Evolutionary conservation across 2,797 vertebrate genomes (phyloP).

Genomic region (Cyclura pinguis): DNA sequence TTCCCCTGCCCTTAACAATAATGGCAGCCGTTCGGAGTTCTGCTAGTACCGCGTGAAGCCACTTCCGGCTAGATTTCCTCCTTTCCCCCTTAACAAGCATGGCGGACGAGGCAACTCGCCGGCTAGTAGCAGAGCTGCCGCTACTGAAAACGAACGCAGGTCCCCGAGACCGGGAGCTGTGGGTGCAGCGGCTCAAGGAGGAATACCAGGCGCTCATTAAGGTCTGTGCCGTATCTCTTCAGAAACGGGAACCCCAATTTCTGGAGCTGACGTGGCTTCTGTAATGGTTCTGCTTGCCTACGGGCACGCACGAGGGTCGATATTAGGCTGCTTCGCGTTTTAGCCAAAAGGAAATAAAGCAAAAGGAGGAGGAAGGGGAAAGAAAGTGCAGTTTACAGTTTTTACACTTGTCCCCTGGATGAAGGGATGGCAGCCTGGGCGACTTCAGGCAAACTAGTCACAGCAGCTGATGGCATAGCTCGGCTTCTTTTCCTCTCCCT

Average conservation of each 20-base stretch:
- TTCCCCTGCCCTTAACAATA: neutral
- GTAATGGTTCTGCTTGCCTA: neutral
- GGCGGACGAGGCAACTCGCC: constrained; percentile 90
- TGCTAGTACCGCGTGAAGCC: neutral
- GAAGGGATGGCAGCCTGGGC: too few species aligned
- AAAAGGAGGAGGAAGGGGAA: neutral
- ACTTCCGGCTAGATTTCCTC: constrained; percentile 53
- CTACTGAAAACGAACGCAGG: constrained; percentile 89
- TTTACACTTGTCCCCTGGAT: too few species aligned
- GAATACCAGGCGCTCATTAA: constrained; percentile 91
- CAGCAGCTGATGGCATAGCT: too few species aligned
- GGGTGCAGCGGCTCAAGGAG: constrained; percentile 92
- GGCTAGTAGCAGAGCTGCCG: constrained; percentile 88
- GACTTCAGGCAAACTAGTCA: too few species aligned
- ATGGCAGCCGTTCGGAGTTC: neutral
- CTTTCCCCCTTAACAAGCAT: constrained; percentile 73
- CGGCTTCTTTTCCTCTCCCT: too few species aligned
- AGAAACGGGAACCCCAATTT: neutral
- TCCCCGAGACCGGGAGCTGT: constrained; percentile 88
- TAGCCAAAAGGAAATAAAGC: too few species aligned
- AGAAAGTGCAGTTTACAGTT: too few species aligned
- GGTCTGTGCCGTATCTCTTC: constrained; percentile 67
- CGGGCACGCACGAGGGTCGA: constrained; percentile 13
- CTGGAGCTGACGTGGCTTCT: neutral
- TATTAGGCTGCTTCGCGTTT: too few species aligned